Conservation (phyloP, 2,888 invertebrate species). For the Rhabditoides inermis region DNA sequence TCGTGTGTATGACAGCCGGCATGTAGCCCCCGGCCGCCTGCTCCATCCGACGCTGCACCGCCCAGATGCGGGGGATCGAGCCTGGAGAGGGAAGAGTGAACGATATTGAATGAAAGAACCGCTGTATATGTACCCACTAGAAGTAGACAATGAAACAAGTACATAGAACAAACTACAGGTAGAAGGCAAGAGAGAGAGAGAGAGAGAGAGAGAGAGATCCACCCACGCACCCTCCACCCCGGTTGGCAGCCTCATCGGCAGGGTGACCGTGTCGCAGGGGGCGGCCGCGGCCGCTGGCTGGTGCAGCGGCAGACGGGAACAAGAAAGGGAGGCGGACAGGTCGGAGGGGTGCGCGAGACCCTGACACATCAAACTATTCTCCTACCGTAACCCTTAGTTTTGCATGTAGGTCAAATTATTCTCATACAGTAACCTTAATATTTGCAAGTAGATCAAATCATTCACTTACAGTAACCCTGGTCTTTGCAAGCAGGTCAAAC, state of each 20-base stretch:
- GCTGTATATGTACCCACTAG: no score
- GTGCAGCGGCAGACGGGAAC: no score
- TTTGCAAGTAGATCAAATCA: not conserved
- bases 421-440: no score
- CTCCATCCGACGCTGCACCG: constrained; percentile 57
- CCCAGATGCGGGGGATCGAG: constrained; percentile 60
- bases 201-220: no score
- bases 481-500: not conserved
- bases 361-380: constrained; percentile 3
- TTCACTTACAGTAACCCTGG: not conserved
- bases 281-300: constrained; percentile 4
- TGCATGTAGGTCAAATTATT: not conserved
- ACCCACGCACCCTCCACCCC: constrained; percentile 59
- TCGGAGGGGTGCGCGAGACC: constrained; percentile 25
- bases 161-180: no score
- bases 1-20: constrained; percentile 3
- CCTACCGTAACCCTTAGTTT: not conserved
- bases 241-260: constrained; percentile 56
- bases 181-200: no score
- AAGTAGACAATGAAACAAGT: no score
- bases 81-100: no score
- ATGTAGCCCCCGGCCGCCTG: constrained; percentile 33
- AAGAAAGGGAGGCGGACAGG: constrained; percentile 10
- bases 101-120: no score
- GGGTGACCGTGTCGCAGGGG: constrained; percentile 37